Evolutionary conservation across 2,113 vertebrate genomes (phyloP).

Genomic region (Grantiella picta): DNA sequence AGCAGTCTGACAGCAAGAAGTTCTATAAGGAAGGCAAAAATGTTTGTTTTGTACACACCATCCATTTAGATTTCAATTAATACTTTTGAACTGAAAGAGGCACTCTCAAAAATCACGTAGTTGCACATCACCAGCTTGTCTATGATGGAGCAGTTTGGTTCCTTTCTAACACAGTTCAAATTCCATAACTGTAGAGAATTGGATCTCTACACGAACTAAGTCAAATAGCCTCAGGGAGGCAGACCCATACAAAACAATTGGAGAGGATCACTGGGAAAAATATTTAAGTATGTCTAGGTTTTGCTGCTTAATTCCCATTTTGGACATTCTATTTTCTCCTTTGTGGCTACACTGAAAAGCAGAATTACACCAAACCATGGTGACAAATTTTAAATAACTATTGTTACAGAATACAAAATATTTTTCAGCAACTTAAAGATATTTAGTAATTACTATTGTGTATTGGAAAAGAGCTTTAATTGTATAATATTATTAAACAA

Average conservation of each 20-base stretch:
- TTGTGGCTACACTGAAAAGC: background rate
- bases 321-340: background rate
- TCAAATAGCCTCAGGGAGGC: background rate
- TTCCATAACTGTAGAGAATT: background rate
- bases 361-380: background rate
- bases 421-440: background rate
- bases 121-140: background rate
- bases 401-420: background rate
- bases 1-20: constrained; percentile 87
- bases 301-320: background rate
- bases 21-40: constrained; percentile 74
- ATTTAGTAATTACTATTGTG: background rate
- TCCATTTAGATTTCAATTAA: background rate
- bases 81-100: background rate
- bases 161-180: background rate
- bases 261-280: background rate
- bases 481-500: background rate
- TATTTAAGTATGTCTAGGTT: accelerated
- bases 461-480: background rate
- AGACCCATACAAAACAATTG: background rate
- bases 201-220: background rate
- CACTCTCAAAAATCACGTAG: background rate
- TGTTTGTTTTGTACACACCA: background rate
- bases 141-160: background rate
- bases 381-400: background rate